These are phyloP conservation scores for Lordiphosa collinella DNA, from an alignment of 1,140 invertebrate genomes.

Conservation along the genomic window DNA sequence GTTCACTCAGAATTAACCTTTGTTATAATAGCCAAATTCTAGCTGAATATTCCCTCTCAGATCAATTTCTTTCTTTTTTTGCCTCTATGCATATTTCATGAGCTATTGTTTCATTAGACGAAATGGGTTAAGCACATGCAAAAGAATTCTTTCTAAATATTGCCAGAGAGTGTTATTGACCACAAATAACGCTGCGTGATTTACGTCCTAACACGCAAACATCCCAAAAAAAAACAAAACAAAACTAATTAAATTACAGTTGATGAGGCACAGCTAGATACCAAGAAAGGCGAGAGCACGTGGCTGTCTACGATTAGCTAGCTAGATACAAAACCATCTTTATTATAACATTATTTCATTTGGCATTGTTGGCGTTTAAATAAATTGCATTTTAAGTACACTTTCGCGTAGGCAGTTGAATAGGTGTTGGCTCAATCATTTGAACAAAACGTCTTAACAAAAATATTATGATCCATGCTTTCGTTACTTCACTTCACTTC, in stretches of 20 bases:
- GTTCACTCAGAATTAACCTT: conserved; percentile 11
- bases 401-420: conserved; percentile 37
- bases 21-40: conserved; percentile 29
- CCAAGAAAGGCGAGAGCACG: conserved; percentile 32
- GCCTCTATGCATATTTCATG: conserved; percentile 41
- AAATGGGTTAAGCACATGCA: conserved; percentile 68
- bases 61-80: conserved; percentile 9
- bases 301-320: conserved; percentile 54
- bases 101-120: conserved; percentile 43
- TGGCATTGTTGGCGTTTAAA: conserved; percentile 42
- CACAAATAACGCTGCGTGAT: background rate
- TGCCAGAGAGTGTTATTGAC: conserved; percentile 8
- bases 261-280: conserved; percentile 42
- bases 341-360: conserved; percentile 68
- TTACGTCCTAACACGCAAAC: conserved; percentile 3
- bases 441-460: conserved; percentile 52
- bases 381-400: conserved; percentile 74
- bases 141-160: conserved; percentile 9
- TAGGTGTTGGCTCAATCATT: conserved; percentile 51
- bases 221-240: background rate
- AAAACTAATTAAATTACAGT: conserved; percentile 57
- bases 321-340: conserved; percentile 42
- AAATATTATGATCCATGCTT: conserved; percentile 67
- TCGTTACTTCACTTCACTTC: conserved; percentile 62
- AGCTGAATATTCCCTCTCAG: conserved; percentile 9